Conservation (phyloP, 2,888 invertebrate genomes). For the Phaedon cochleariae region DNA sequence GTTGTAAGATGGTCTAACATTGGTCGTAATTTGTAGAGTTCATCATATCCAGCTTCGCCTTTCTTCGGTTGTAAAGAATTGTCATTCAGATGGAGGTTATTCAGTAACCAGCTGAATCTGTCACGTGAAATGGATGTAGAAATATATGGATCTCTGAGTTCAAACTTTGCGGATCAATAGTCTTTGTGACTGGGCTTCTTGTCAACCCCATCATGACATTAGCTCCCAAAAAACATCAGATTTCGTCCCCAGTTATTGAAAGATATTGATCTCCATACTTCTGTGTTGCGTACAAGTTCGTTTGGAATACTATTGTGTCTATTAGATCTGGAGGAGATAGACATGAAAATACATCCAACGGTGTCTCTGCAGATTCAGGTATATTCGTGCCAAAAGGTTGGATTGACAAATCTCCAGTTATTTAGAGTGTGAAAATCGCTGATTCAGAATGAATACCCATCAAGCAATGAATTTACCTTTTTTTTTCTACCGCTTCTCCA, state of each 20-base stretch:
- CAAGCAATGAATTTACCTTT: no score
- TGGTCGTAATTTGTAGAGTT: constrained; percentile 45
- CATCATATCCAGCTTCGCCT: constrained; percentile 39
- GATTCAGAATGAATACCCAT: no score
- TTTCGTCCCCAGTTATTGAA: constrained; percentile 9
- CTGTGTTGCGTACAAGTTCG: neutral
- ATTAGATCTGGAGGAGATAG: neutral
- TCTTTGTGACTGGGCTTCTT: constrained; percentile 10
- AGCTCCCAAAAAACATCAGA: constrained; percentile 3
- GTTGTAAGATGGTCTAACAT: constrained; percentile 10
- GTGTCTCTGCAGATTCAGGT: neutral
- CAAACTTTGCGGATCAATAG: constrained; percentile 5
- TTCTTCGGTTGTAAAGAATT: constrained; percentile 37
- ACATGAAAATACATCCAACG: neutral
- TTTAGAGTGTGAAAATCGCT: no score
- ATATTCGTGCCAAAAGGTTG: neutral
- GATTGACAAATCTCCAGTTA: no score
- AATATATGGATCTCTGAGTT: constrained; percentile 5
- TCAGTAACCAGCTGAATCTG: constrained; percentile 20
- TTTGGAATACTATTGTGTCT: no score
- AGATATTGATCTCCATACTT: neutral
- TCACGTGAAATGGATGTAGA: constrained; percentile 10
- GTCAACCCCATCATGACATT: constrained; percentile 5
- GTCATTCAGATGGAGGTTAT: constrained; percentile 41
- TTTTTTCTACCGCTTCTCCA: no score